Evolutionary conservation across 2,113 vertebrate species (phyloP), one percentile per base, ranked within the genome.

Genomic region (Hippolais icterina): DNA sequence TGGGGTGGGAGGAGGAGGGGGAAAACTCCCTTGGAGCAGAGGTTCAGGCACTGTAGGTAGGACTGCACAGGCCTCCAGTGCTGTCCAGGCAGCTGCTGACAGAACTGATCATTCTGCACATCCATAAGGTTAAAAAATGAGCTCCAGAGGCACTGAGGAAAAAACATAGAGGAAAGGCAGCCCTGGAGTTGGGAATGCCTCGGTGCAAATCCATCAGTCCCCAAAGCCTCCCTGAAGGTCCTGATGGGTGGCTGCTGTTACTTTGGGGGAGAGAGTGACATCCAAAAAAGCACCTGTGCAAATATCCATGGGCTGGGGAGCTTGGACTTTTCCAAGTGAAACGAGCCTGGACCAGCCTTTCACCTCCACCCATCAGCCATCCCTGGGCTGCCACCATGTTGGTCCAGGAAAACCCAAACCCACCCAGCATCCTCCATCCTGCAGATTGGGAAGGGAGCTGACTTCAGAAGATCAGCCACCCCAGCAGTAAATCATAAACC

Each of bases 351-450:
- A 41, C 25, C 64, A 87, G 49, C 54, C 69, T 29, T 82, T 49
- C n/a, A 23, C 5, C 9, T 52, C 56, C 29, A 39, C 5, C 63
- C 33, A 4, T 1, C 16, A 28, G 35, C 54, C 46, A 42, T 12
- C 33, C 29, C 49, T 7, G 10, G 12, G 35, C 65, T 75, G 23
- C 22, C 56, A 71, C 25, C 39, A 16, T 0, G 22, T 2, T 23
- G 19, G 31, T 41, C 27, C 41, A 47, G 27, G 28, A 63, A 31
- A 52, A 64, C 2, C n/a, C 39, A 56, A 61, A 60, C 41, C 41
- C 54, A 54, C 6, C 1, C 44, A 63, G 33, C 25, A 31, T 0
- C 2, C 35, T 63, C 53, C 9, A 0, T 9, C 59, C 86, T 37
- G 29, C 53, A 41, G 50, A 22, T 39, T 39, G 37, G 37, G 7